Evolutionary conservation across 2,797 vertebrate species (phyloP), one percentile per base, ranked within the genome.

Genomic region (Sebastes aleutianus): DNA sequence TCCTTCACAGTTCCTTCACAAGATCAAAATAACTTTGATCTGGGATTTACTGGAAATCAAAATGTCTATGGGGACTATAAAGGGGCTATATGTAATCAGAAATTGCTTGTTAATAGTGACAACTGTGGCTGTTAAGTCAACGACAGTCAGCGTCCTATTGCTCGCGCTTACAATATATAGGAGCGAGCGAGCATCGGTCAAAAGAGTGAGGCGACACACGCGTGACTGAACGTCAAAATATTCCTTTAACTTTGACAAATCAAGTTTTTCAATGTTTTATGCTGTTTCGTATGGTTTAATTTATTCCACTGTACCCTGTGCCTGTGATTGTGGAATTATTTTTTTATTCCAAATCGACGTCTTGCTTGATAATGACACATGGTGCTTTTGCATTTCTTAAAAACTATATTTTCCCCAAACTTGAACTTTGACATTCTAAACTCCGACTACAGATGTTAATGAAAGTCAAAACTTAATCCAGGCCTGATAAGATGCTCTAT

Each of bases 381-480:
- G 34, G 31, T 36, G 54, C 31, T 72, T 85, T 71, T 77, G 50
- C 50, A 77, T 80, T 82, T 67, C 79, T 77, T 43, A 67, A 58
- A 74, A 63, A 76, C 22, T 43, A 34, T 29, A 61, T 87, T 83
- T 82, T 85, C 63, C 59, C 69, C 59, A 81, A 85, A 86, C 74
- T 74, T 88, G 77, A 93, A 92, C 91, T 92, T 78, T 93, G 92
- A 92, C 92, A 89, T 93, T 92, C 85, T 86, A 81, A 91, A 89
- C 80, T 89, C 57, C 6, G 29, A 85, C 85, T 85, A 87, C 76
- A 91, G 88, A 92, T 93, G 91, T 91, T 94, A 93, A 95, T 95
- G 93, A 94, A 93, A 93, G 91, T 91, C 89, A 89, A 83, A 90
- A 90, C 91, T 90, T 94, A 94, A 95, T 94, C 92, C 91, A 64